Conservation (phyloP, 2,888 invertebrate species). For the Dexiosoma caninum region DNA sequence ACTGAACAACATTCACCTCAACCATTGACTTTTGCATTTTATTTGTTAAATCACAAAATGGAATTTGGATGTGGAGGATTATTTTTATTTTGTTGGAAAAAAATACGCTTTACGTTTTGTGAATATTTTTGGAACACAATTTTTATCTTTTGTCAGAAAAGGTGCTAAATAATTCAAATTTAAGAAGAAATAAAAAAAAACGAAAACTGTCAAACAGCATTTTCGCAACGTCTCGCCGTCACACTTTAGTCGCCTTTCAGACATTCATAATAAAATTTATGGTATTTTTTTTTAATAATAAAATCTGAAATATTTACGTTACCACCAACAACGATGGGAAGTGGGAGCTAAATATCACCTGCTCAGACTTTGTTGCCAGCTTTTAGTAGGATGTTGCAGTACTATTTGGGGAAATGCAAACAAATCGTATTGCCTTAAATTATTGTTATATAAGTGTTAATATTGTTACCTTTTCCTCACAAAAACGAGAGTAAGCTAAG, state of each 20-base stretch:
- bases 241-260: constrained; percentile 26
- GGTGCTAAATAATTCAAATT: constrained; percentile 60
- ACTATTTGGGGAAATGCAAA: constrained; percentile 16
- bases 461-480: constrained; percentile 23
- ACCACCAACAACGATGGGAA: background rate
- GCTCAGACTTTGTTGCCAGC: constrained; percentile 2
- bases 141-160: constrained; percentile 31
- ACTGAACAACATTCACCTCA: background rate
- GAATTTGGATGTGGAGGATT: constrained; percentile 49
- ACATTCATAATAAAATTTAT: constrained; percentile 63
- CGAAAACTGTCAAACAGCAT: constrained; percentile 58
- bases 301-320: constrained; percentile 45
- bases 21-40: background rate
- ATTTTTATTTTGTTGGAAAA: constrained; percentile 33
- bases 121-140: background rate
- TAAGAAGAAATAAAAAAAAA: too few species aligned
- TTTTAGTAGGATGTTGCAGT: background rate
- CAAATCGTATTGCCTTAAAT: constrained; percentile 25
- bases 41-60: constrained; percentile 43
- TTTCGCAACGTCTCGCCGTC: constrained; percentile 22
- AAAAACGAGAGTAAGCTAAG: constrained; percentile 6
- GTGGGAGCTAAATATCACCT: constrained; percentile 27
- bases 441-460: constrained; percentile 56
- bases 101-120: background rate
- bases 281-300: constrained; percentile 48